A percentile compares a stretch with the other conserved stretches of the same genome.
Conservation (phyloP, 1,140 invertebrate species). For the Calliphora vicina region DNA sequence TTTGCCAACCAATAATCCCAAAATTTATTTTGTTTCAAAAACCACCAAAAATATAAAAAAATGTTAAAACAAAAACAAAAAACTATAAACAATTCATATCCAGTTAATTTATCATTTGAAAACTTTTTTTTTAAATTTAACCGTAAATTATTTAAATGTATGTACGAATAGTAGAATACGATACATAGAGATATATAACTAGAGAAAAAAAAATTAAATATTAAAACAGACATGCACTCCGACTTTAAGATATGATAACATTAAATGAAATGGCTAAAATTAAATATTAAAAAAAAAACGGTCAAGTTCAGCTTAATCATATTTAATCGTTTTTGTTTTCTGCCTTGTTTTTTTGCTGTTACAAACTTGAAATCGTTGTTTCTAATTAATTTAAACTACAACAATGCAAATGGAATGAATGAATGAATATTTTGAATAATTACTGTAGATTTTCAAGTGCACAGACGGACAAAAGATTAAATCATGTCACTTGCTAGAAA, state of each 20-base stretch:
- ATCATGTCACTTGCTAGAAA: no score
- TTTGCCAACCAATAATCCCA: neutral
- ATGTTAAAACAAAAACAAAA: neutral
- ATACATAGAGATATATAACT: no score
- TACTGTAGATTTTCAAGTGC: neutral
- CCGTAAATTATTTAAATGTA: constrained; percentile 7
- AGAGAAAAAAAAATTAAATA: no score
- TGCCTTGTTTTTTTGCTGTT: neutral
- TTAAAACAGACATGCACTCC: neutral
- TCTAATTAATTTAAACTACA: neutral
- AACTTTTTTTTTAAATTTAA: neutral
- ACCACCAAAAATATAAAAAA: neutral
- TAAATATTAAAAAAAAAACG: neutral
- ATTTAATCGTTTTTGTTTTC: neutral
- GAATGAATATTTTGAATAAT: neutral
- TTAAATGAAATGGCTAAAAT: no score
- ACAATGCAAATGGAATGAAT: neutral
- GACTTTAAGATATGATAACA: neutral
- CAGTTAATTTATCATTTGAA: constrained; percentile 10
- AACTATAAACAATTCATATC: neutral
- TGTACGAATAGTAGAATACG: neutral
- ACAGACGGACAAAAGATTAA: neutral
- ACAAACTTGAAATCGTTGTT: neutral
- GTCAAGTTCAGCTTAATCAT: constrained; percentile 30
- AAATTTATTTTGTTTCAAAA: neutral